Percentiles rank a stretch among this genome's conserved stretches.
These are phyloP conservation scores for Gastracanthus pulcherrimus DNA, from an alignment of 2,888 invertebrate species.

Conservation along the genomic window DNA sequence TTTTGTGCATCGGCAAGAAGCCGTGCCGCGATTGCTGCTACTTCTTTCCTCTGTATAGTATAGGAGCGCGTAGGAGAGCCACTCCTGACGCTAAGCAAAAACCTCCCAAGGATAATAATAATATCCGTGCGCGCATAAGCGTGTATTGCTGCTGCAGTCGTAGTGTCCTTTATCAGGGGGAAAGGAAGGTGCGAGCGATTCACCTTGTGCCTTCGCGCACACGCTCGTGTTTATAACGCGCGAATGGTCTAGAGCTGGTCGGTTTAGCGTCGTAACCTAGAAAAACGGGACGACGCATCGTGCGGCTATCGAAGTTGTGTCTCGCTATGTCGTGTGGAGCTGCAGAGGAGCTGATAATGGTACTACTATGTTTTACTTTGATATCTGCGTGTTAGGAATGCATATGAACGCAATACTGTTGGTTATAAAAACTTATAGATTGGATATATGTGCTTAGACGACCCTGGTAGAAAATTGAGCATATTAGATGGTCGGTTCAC, in stretches of 20 bases:
- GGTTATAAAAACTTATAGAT: background rate
- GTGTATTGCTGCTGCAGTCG: no score
- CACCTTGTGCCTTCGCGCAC: constrained; percentile 32
- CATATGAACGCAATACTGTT: background rate
- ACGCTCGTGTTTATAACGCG: background rate
- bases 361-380: background rate
- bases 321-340: background rate
- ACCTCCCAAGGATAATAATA: constrained; percentile 43
- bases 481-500: no score
- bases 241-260: background rate
- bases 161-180: constrained; percentile 45
- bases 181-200: constrained; percentile 50
- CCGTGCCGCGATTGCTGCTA: background rate
- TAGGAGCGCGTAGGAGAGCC: constrained; percentile 42
- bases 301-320: background rate
- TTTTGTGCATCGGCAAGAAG: constrained; percentile 46
- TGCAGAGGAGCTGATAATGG: background rate
- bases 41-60: background rate
- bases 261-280: background rate
- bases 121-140: background rate
- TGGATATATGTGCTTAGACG: no score
- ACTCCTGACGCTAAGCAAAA: constrained; percentile 41
- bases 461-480: no score
- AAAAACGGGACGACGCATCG: constrained; percentile 16
- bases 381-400: background rate